Base-by-base conservation (phyloP, 2,888 invertebrate genomes). In the Heliconius sara region DNA sequence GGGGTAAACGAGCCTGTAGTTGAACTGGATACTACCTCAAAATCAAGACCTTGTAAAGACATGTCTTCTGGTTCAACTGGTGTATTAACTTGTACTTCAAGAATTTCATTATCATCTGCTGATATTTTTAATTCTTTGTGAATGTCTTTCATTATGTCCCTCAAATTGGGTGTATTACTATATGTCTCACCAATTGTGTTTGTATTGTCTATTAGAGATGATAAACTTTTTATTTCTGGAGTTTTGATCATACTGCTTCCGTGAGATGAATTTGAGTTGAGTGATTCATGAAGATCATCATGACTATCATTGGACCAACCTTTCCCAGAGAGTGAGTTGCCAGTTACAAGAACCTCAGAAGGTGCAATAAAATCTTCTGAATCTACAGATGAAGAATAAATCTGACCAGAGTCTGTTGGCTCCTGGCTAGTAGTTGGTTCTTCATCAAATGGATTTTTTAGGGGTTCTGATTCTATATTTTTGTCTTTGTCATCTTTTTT, bases 271-370 rank as follows among this genome's bases (percentile, higher is more conserved):
- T 95, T 91, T 9, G 96, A 95, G 80, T 95, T 92, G 30, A 93
- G 89, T 79, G 96, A 95, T 47, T 91, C 88, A 84, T 95, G 94
- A 84, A 96, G 91, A 30, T 95, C 94, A 87, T 96, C 96, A 86
- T 95, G 95, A 83, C 93, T 96, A 16, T 96, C 96, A 75, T 96
- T 96, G 92, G 97, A 97, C 86, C 97, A 97, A 3, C 96, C 95
- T 88, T 96, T 96, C 60, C 96, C 96, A 88, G 95, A 93, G 66
- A 97, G 88, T n/a, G 96, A 97, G 90, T 97, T 97, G 0, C 97
- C 97, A 77, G 96, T 95, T 75, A 93, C 85, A 47, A 91, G 81
- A 67, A 91, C 84, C 88, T 93, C 92, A 82, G 86, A 83, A 3
- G 91, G 86, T 43, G 89, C 88, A 66, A 92, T 85, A 85, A 93